Base-by-base conservation (phyloP, 2,888 invertebrate species). In the Eupithecia inturbata region DNA sequence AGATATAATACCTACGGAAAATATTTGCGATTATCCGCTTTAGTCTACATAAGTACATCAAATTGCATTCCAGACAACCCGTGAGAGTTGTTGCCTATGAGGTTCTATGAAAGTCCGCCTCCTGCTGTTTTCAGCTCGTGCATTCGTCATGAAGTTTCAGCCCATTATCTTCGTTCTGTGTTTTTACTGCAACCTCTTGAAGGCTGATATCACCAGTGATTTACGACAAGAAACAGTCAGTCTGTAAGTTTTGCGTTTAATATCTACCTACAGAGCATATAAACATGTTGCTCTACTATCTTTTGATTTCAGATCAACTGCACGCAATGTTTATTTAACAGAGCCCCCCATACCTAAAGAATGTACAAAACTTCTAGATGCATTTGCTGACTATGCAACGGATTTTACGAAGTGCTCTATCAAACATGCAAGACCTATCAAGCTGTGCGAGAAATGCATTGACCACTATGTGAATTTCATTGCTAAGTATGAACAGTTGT, bases 351-450 rank as follows among this genome's bases (percentile, higher is more conserved):
- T 26, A 66, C 87, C 89, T 26, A 70, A 79, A 28, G 75, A 87
- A 68, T 95, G 95, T 82, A 80, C 85, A 33, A 74, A 78, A 31
- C 84, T 91, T 49, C 81, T 95, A 49, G 81, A 89, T 41, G 84
- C 82, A 53, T 96, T 96, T 88, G 95, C 96, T 19, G 84, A 92
- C 69, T 90, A 91, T 75, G 93, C 95, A 62, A 94, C 96, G 2
- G 91, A 95, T 81, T 96, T 96, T 80, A 96, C 96, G 0, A 89
- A 91, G 71, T 96, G 96, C 88, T 95, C 96, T 0, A 95, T 96
- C 76, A 81, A 90, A 72, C 85, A 95, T 88, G 95, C 96, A 19
- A 91, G 95, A 78, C 96, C 96, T 7, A 95, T 96, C 79, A 94
- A 89, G 74, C 83, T 96, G 31, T 96, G 96, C 88, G 94, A 95